A percentile compares a stretch with the other conserved stretches of the same genome.
Conservation (phyloP, 2,888 invertebrate species). For the Dryadula phaetusa region DNA sequence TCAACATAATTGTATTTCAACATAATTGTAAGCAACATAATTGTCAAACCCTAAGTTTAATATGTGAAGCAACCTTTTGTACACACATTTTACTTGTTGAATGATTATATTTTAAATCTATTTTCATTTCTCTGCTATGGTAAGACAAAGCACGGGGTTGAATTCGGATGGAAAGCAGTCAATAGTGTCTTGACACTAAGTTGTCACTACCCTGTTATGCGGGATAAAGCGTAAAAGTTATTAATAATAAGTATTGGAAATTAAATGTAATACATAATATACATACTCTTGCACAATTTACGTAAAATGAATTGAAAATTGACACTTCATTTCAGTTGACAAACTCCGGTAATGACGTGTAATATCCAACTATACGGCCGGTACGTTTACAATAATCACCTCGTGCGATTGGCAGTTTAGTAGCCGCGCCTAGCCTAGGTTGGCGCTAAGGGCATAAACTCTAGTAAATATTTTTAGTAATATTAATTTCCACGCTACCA, state of each 20-base stretch:
- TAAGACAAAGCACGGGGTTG: too few species aligned
- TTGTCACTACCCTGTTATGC: too few species aligned
- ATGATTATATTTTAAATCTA: too few species aligned
- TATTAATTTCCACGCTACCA: not conserved
- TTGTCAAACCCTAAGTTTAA: too few species aligned
- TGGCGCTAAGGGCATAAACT: not conserved
- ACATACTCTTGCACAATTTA: not conserved
- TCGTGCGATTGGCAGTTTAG: constrained; percentile 48
- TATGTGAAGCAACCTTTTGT: too few species aligned
- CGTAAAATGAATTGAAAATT: constrained; percentile 30
- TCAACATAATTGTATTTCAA: too few species aligned
- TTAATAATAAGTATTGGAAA: not conserved
- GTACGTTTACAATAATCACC: constrained; percentile 47
- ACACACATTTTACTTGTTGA: too few species aligned
- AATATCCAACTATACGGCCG: constrained; percentile 52
- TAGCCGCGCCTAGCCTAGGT: too few species aligned
- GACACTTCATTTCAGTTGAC: constrained; percentile 41
- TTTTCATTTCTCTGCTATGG: too few species aligned
- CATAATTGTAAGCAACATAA: too few species aligned
- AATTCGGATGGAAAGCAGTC: too few species aligned
- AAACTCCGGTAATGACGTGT: constrained; percentile 51
- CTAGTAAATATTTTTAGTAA: not conserved
- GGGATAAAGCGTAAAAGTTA: not conserved
- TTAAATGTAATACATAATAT: not conserved
- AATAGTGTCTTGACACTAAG: too few species aligned